Evolutionary conservation across 1,140 invertebrate species (phyloP).

Genomic region (Sminthurides bifidus): DNA sequence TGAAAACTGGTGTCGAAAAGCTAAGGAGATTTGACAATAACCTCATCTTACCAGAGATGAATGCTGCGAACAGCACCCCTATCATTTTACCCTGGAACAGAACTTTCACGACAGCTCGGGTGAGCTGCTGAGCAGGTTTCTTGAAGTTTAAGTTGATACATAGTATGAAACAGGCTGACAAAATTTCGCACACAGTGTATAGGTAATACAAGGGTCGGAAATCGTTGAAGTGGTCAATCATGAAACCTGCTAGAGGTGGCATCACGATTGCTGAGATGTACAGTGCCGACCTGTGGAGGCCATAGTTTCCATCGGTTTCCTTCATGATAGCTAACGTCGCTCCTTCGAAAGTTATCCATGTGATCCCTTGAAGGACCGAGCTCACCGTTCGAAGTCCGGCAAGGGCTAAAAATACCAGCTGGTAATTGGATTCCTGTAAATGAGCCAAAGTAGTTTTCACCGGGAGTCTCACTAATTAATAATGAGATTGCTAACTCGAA

Average conservation of each 20-base stretch:
- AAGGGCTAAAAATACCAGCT: slow-evolving; percentile 55
- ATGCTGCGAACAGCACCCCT: slow-evolving; percentile 56
- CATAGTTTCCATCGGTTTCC: slow-evolving; percentile 59
- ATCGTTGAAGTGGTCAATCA: slow-evolving; percentile 41
- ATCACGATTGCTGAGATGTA: slow-evolving; percentile 66
- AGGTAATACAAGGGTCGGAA: slow-evolving; percentile 66
- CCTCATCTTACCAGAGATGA: slow-evolving; percentile 51
- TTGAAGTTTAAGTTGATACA: slow-evolving; percentile 67
- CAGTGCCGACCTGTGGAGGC: slow-evolving; percentile 62
- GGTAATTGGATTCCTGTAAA: slow-evolving; percentile 55
- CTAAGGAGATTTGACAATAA: background rate
- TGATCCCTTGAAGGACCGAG: slow-evolving; percentile 51
- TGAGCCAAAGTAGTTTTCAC: slow-evolving; percentile 45
- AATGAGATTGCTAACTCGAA: background rate
- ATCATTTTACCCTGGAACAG: slow-evolving; percentile 58
- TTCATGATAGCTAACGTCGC: slow-evolving; percentile 63
- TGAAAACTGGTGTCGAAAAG: background rate
- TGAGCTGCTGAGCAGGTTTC: slow-evolving; percentile 54
- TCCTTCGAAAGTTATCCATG: slow-evolving; percentile 68
- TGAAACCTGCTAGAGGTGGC: slow-evolving; percentile 57
- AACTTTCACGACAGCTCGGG: slow-evolving; percentile 54
- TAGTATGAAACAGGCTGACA: slow-evolving; percentile 53
- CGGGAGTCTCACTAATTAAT: background rate
- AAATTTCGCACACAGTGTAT: slow-evolving; percentile 55
- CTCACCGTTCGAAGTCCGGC: no score